These are phyloP conservation scores for Diphyllodes magnificus DNA, from an alignment of 2,113 vertebrate genomes.

Conservation along the genomic window DNA sequence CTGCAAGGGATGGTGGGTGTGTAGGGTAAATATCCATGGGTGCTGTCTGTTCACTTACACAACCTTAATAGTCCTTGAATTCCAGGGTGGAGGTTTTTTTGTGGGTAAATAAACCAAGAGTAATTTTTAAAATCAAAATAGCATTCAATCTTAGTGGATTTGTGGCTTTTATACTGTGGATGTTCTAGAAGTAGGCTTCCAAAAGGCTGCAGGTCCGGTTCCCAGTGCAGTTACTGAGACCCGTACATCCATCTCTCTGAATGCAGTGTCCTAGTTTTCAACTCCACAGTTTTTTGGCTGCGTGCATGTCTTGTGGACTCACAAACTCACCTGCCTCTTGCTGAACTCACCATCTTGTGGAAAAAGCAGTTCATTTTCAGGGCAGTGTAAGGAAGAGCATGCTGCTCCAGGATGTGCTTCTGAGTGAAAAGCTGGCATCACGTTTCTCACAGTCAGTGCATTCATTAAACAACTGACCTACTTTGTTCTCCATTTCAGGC, in stretches of 20 bases:
- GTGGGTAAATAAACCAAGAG: background rate
- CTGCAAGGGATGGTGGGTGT: background rate
- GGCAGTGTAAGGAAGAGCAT: background rate
- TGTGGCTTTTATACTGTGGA: background rate
- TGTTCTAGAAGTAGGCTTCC: background rate
- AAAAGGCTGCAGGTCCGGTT: background rate
- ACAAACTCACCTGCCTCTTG: background rate
- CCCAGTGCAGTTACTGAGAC: background rate
- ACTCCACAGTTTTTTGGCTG: background rate
- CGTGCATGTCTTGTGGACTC: fast-evolving
- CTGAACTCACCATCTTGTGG: background rate
- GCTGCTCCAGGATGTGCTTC: background rate
- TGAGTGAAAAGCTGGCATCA: fast-evolving
- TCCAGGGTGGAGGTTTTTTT: background rate
- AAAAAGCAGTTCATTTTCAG: background rate
- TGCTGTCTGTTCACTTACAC: background rate
- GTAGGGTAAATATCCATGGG: background rate
- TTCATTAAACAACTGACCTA: background rate
- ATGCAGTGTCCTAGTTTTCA: background rate
- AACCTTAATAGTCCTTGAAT: background rate
- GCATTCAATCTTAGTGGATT: background rate
- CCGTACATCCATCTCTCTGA: background rate
- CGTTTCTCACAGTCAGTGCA: fast-evolving
- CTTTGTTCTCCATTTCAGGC: slow-evolving; percentile 71
- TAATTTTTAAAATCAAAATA: background rate